phyloP scores from a whole-genome alignment of 2,888 invertebrate genomes.

The Apoda limacodes region DNA sequence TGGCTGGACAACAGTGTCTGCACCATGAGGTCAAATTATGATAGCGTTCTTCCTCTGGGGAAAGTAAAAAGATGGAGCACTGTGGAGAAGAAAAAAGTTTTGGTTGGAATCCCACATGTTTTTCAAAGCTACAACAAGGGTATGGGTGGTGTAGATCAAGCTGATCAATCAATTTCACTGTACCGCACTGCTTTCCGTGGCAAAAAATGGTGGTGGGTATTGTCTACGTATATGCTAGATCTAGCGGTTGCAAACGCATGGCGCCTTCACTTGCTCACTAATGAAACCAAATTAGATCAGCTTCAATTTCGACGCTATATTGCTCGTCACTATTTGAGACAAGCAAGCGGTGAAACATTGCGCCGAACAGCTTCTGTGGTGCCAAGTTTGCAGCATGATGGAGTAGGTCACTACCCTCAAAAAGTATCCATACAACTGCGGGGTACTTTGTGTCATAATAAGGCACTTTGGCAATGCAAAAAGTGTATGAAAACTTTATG shows the following conservation, averaged over 20 bases:
- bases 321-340: too few relatives aligned
- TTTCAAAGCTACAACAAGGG: slow-evolving; percentile 12
- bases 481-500: too few relatives aligned
- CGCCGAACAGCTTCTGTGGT: too few relatives aligned
- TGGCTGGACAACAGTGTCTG: slow-evolving; percentile 24
- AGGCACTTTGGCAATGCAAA: too few relatives aligned
- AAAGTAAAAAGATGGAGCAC: slow-evolving; percentile 22
- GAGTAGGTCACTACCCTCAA: too few relatives aligned
- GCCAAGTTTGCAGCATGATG: too few relatives aligned
- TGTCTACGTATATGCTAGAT: slow-evolving; percentile 3
- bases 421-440: too few relatives aligned
- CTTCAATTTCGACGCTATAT: slow-evolving; percentile 1
- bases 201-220: slow-evolving; percentile 4
- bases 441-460: too few relatives aligned
- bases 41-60: slow-evolving; percentile 19
- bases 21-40: slow-evolving; percentile 22
- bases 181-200: neutral
- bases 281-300: slow-evolving; percentile 1
- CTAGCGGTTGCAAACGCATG: slow-evolving; percentile 5
- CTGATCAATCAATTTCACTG: slow-evolving; percentile 2
- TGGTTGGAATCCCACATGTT: slow-evolving; percentile 20
- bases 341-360: too few relatives aligned
- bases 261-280: slow-evolving; percentile 2
- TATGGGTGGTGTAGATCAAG: slow-evolving; percentile 4
- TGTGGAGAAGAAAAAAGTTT: slow-evolving; percentile 17